Percentiles rank a stretch among this genome's conserved stretches.
phyloP scores from a whole-genome alignment of 2,113 vertebrate genomes.

The Entomyzon cyanotis region DNA sequence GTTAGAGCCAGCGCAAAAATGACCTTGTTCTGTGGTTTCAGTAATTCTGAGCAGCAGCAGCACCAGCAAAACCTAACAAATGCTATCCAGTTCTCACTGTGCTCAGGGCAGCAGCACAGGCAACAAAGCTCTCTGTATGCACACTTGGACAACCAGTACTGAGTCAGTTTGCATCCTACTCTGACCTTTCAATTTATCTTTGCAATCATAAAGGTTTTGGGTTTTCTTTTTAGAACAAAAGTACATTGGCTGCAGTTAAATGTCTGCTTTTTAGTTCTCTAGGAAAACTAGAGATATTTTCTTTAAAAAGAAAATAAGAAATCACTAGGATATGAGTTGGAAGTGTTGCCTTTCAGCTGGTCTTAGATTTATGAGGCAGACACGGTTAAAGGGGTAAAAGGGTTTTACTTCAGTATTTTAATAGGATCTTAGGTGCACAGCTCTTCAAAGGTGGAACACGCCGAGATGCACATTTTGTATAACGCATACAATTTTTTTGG shows the following conservation, averaged over 20 bases:
- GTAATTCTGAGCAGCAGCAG: not conserved
- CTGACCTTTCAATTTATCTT: not conserved
- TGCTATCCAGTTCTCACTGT: not conserved
- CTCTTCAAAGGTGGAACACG: too few relatives aligned
- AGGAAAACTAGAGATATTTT: not conserved
- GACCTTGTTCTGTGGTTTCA: not conserved
- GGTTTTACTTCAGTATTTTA: too few relatives aligned
- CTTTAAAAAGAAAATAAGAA: not conserved
- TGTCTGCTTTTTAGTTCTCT: not conserved
- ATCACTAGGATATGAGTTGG: not conserved
- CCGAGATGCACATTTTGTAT: too few relatives aligned
- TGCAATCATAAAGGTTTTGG: not conserved
- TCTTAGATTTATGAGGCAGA: too few relatives aligned
- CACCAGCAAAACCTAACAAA: not conserved
- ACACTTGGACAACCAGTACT: not conserved
- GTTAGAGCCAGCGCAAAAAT: not conserved
- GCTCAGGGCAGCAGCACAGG: not conserved
- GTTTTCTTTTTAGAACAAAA: not conserved
- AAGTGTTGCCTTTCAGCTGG: too few relatives aligned
- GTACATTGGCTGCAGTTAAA: not conserved
- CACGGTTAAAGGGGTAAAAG: too few relatives aligned
- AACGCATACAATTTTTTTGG: too few relatives aligned
- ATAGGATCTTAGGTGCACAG: too few relatives aligned
- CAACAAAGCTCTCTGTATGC: not conserved
- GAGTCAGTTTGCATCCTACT: not conserved